phyloP scores from a whole-genome alignment of 1,140 invertebrate species.

The Laupala kohalensis region DNA sequence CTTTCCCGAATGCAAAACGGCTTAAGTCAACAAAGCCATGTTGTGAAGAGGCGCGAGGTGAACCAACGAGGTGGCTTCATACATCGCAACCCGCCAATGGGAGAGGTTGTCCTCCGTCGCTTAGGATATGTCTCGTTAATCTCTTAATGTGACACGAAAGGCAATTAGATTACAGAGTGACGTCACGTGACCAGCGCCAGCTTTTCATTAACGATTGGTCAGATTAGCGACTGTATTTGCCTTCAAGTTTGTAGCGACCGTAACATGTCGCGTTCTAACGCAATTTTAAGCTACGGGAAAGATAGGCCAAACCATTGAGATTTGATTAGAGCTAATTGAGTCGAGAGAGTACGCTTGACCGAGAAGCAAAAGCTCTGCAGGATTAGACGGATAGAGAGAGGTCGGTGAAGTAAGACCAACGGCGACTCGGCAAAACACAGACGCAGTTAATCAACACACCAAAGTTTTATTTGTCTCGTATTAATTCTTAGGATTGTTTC shows the following conservation, averaged over 20 bases:
- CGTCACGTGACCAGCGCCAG: conserved; percentile 11
- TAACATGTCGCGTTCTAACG: neutral
- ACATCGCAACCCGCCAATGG: neutral
- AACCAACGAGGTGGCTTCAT: neutral
- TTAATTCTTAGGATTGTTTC: no score
- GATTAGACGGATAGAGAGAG: neutral
- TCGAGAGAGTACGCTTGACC: neutral
- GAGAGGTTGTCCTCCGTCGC: neutral
- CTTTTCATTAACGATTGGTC: conserved; percentile 16
- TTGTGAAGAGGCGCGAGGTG: neutral
- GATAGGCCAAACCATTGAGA: neutral
- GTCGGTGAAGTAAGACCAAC: no score
- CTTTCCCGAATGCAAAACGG: conserved; percentile 16
- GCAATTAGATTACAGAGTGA: conserved; percentile 13
- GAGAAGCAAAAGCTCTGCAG: neutral
- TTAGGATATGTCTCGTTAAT: neutral
- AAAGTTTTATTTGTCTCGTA: no score
- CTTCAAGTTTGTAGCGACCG: conserved; percentile 2
- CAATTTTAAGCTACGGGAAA: neutral
- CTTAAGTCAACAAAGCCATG: conserved; percentile 12
- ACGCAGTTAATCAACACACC: no score
- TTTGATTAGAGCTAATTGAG: neutral
- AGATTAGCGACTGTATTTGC: conserved; percentile 15
- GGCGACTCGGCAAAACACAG: neutral
- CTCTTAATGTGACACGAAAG: conserved; percentile 1